phyloP scores from a whole-genome alignment of 2,113 vertebrate genomes.

The Poeciliopsis occidentalis region DNA sequence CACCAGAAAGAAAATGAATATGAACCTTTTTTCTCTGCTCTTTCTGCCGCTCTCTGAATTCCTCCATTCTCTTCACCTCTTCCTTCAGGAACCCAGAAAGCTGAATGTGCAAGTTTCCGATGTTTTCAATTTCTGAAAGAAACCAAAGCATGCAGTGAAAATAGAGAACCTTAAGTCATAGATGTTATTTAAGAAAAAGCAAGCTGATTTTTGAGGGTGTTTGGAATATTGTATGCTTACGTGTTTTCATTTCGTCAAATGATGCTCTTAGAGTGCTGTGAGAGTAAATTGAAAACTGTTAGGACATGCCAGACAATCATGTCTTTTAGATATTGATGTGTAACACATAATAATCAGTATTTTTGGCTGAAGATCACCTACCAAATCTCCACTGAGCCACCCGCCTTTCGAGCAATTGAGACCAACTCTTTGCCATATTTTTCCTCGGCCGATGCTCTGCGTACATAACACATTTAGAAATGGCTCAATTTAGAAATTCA shows the following conservation, averaged over 20 bases:
- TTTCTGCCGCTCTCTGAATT: conserved; percentile 93
- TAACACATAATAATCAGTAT: neutral
- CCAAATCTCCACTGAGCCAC: conserved; percentile 90
- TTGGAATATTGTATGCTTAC: conserved; percentile 77
- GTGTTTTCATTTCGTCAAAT: conserved; percentile 89
- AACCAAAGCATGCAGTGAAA: neutral
- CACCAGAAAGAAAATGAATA: neutral
- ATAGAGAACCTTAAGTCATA: neutral
- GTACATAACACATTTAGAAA: neutral
- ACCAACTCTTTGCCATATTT: conserved; percentile 93
- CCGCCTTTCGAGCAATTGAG: conserved; percentile 88
- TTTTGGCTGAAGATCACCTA: conserved; percentile 50
- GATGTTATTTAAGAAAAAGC: neutral
- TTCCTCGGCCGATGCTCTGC: conserved; percentile 91
- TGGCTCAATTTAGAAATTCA: no score
- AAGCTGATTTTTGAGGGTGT: neutral
- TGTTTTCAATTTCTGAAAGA: conserved; percentile 87
- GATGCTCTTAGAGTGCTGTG: conserved; percentile 88
- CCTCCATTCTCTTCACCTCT: conserved; percentile 90
- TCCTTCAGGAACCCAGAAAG: conserved; percentile 86
- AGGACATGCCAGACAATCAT: neutral
- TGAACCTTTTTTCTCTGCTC: conserved; percentile 92
- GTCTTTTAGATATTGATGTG: neutral
- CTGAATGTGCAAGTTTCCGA: conserved; percentile 91
- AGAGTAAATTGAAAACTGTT: conserved; percentile 17